Evolutionary conservation across 2,888 invertebrate genomes (phyloP), one percentile per base, ranked within the genome.

Genomic region (Reticulitermes lucifugus): DNA sequence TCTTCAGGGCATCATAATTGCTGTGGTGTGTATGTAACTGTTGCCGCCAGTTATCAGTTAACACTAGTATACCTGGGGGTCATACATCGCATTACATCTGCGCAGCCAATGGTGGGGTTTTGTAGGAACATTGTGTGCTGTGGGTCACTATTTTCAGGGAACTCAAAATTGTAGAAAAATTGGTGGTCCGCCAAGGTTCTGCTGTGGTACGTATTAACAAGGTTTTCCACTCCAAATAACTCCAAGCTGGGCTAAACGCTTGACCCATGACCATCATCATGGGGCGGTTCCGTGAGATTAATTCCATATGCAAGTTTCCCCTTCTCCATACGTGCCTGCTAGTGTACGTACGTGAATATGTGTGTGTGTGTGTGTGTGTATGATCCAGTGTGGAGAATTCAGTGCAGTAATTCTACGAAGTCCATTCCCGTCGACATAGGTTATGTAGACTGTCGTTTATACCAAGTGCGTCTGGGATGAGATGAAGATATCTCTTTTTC

Each of bases 201-300:
- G 18, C 43, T 77, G 55, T 25, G 46, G 4, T 46, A 46, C 10
- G 79, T 79, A 79, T 79, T 79, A 79, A 18, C 35, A 80, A 12
- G 80, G 80, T 18, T 80, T 80, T 60, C 55, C 80, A 60, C 80
- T 80, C 80, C 80, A 80, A 41, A 60, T 80, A 80, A 79, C 51
- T 77, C 51, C 77, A 46, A 43, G 79, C 79, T 18, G 80, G 41
- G 35, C 29, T 60, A 35, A 29, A 73, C 60, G 60, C 59, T 80
- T 80, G 80, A 80, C 80, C 80, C 80, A 35, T 79, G 59, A 60
- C 60, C 60, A 80, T 80, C 59, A 80, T 80, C 35, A 41, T 25
- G 41, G 35, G 79, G 51, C 18, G 79, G 51, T 51, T 79, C 51
- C 51, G 51, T 79, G 79, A n/a, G 80, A 80, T 80, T 80, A 80